Conservation (phyloP, 2,113 vertebrate genomes). For the Vulpes vulpes region DNA sequence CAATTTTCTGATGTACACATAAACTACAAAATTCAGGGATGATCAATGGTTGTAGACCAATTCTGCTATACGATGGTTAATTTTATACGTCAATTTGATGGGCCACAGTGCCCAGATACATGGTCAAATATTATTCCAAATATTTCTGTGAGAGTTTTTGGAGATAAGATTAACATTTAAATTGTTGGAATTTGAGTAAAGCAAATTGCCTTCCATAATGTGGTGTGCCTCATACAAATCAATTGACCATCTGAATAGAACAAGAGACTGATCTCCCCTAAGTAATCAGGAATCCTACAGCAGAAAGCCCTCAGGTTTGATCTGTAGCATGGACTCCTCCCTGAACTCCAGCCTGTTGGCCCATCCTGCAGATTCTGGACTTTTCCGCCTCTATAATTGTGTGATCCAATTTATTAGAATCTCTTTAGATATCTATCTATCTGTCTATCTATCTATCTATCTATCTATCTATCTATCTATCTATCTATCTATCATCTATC, state of each 20-base stretch:
- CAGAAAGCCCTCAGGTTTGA: background rate
- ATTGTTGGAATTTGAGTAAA: background rate
- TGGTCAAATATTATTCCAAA: background rate
- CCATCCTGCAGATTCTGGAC: background rate
- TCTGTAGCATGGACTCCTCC: background rate
- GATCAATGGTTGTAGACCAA: background rate
- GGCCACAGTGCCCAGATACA: background rate
- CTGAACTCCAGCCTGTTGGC: rapidly evolving
- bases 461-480: too few species aligned
- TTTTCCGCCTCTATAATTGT: background rate
- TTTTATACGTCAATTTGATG: background rate
- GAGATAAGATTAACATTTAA: background rate
- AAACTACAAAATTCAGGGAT: background rate
- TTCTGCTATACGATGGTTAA: background rate
- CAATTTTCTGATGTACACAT: background rate
- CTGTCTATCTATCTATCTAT: background rate
- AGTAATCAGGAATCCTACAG: background rate
- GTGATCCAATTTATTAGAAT: background rate
- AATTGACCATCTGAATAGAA: background rate
- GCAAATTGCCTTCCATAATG: background rate
- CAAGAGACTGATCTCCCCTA: background rate
- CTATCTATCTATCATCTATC: too few species aligned
- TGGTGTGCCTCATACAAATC: background rate
- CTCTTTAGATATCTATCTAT: background rate
- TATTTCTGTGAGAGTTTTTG: background rate